Evolutionary conservation across 2,113 vertebrate genomes (phyloP), one percentile per base, ranked within the genome.

Genomic region (Anas platyrhynchos): DNA sequence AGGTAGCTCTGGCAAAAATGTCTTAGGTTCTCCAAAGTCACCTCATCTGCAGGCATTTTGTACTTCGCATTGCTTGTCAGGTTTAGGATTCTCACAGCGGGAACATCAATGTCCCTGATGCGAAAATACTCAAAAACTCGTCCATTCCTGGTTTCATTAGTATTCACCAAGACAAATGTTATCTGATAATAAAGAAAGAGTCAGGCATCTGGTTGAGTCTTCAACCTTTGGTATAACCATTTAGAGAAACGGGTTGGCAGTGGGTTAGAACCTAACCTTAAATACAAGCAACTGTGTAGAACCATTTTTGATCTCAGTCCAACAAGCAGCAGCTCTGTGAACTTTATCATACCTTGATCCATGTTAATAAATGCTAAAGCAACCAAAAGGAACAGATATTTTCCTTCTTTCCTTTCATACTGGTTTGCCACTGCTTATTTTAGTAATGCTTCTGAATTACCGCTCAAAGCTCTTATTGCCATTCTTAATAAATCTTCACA

Each of bases 91-190:
- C 98, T 98, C 41, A 99, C 92, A 0, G 98, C 97, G 4, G 99
- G 99, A 46, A 98, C 86, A 1, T 99, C 97, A 8, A 97, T 93
- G 2, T 96, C 96, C n/a, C 97, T 97, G 59, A 99, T 97, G 8
- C 78, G 94, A 96, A 99, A 99, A 96, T 99, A 99, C 66, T 99
- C 98, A 76, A 99, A 98, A n/a, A 99, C 36, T 7, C 98, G 94
- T 15, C 98, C 98, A 0, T 99, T 99, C 77, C 98, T 98, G 38
- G 81, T 88, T 94, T 99, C 98, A 1, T 98, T 94, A 3, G 98
- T 97, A 8, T 99, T 88, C 77, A 99, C 98, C 72, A 98, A 83
- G 68, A 99, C 98, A 82, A 99, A 99, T n/a, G 99, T 62, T 16
- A 99, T 96, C 99, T 99, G 91, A 11, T 16, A 90, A 68, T 3